Evolutionary conservation across 2,888 invertebrate genomes (phyloP).

Genomic region (Lutraria lutraria): DNA sequence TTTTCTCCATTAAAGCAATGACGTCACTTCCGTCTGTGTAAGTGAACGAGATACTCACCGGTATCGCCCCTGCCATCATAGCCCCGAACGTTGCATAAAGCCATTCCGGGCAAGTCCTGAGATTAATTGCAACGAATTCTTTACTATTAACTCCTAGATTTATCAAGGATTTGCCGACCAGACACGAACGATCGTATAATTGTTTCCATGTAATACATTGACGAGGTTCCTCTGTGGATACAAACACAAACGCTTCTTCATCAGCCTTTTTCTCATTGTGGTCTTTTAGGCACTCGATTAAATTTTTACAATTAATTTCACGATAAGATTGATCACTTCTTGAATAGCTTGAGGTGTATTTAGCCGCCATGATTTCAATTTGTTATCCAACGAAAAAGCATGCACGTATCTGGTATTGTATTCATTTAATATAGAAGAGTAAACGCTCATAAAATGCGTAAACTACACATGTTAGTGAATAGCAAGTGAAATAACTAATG

Average conservation of each 20-base stretch:
- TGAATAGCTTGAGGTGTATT: too few species aligned
- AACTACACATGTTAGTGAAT: too few species aligned
- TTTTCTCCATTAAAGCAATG: slow-evolving; percentile 36
- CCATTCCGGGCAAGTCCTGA: slow-evolving; percentile 44
- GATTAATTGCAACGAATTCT: slow-evolving; percentile 36
- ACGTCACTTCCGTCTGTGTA: slow-evolving; percentile 57
- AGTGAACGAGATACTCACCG: slow-evolving; percentile 43
- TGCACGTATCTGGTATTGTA: too few species aligned
- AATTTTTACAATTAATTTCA: too few species aligned
- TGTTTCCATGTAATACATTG: slow-evolving; percentile 20
- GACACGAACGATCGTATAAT: slow-evolving; percentile 24
- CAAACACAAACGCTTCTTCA: slow-evolving; percentile 24
- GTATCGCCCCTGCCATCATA: slow-evolving; percentile 39
- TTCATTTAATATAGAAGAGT: too few species aligned
- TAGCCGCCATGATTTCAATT: too few species aligned
- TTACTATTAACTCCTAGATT: slow-evolving; percentile 33
- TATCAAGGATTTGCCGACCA: slow-evolving; percentile 6
- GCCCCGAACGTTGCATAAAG: slow-evolving; percentile 41
- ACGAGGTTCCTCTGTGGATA: background rate
- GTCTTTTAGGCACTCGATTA: slow-evolving; percentile 27
- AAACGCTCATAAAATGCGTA: too few species aligned
- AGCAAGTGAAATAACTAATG: too few species aligned
- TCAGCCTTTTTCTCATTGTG: slow-evolving; percentile 9
- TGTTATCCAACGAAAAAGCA: too few species aligned
- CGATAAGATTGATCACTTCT: too few species aligned